Evolutionary conservation across 37 sponge, comb jelly and placozoan species (phyloP), one percentile per base, ranked within the genome.

Genomic region (Bolinopsis microptera): DNA sequence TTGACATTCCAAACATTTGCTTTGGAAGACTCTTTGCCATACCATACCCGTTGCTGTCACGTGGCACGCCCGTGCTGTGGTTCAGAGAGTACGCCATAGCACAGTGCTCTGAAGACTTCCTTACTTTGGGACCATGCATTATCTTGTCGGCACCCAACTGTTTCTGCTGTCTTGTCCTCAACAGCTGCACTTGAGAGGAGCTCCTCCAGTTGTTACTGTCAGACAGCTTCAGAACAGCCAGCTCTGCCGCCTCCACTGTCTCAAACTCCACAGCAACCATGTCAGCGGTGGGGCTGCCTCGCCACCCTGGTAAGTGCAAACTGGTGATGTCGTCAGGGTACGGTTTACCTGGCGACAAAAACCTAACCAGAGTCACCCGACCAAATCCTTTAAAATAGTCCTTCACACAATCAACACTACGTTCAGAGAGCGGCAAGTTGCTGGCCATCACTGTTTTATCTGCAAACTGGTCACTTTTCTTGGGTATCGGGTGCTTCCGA

Each of bases 201-300:
- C 80, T 77, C 3, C 96, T 35, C 96, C 96, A 96, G 92, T 94
- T 95, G 68, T 95, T 92, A 30, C 83, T 92, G 34, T 82, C 69
- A 13, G 38, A 61, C 16, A 94, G 70, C 41, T 93, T 93, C 27
- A 76, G 32, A 61, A 69, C 93, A 1, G 95, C 95, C 35, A 36
- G 31, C 34, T 94, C 93, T 0, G 96, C 97, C 18, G 68, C 93
- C 24, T 93, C 94, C 25, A 24, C 83, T 22, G 94, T 95, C 26
- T 92, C 95, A 93, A 83, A 96, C 83, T 97, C 97, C 27, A 96
- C 95, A 1, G 96, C 92, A 24, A 95, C 94, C 69, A 95, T 95
- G 8, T 92, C 48, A 18, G 35, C 27, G 69, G 94, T 38, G 67
- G 94, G 93, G 28, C 94, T 93, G 37, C 80, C 80, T 1, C 80